Conservation (phyloP, 2,888 invertebrate species). For the Acanthoscelides obtectus region DNA sequence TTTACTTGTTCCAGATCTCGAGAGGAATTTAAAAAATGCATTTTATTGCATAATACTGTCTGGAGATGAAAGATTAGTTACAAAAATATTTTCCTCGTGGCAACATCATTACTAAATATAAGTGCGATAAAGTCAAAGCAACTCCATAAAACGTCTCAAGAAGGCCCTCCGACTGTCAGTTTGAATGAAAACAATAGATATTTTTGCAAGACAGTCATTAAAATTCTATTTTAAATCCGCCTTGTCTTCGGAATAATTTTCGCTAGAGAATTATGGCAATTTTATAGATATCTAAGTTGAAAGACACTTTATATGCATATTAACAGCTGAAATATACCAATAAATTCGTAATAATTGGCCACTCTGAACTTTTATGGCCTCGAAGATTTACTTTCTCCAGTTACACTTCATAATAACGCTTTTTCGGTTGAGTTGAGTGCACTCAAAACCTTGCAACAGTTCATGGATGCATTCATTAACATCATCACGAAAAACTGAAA, state of each 20-base stretch:
- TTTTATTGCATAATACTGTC: background rate
- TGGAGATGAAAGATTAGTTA: background rate
- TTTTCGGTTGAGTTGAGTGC: background rate
- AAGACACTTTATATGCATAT: conserved; percentile 15
- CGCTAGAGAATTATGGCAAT: conserved; percentile 13
- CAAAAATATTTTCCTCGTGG: background rate
- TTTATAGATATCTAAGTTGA: conserved; percentile 18
- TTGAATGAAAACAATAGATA: background rate
- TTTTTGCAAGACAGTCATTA: conserved; percentile 6
- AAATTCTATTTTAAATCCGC: conserved; percentile 15
- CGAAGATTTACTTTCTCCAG: background rate
- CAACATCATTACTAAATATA: background rate
- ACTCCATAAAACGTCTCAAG: background rate
- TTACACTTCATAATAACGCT: background rate
- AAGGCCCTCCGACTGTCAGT: background rate
- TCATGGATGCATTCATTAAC: too few species aligned
- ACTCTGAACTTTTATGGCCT: background rate
- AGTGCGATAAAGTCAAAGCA: background rate
- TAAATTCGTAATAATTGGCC: conserved; percentile 15
- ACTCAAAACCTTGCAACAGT: background rate
- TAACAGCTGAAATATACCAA: conserved; percentile 13
- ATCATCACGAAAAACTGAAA: too few species aligned
- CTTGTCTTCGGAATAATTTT: conserved; percentile 16
- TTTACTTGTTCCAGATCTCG: background rate
- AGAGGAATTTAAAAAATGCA: background rate